Conservation (phyloP, 1,140 invertebrate genomes). For the Zaprionus lachaisei region DNA sequence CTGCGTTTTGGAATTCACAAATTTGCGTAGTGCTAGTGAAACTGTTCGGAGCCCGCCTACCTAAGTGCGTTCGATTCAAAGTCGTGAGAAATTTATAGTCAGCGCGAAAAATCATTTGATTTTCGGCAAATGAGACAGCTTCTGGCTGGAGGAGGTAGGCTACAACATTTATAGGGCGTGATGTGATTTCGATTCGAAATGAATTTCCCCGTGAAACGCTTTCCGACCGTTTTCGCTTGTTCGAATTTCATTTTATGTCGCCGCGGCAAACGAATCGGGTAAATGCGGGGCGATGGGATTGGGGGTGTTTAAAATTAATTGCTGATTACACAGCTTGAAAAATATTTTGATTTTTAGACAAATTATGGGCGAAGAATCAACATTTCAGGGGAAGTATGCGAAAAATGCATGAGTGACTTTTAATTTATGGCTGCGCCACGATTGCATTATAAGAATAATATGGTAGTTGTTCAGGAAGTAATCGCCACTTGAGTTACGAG, state of each 20-base stretch:
- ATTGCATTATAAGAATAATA: constrained; percentile 13
- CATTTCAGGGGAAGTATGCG: constrained; percentile 42
- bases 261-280: not conserved
- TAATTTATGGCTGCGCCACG: constrained; percentile 30
- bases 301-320: constrained; percentile 31
- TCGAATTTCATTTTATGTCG: constrained; percentile 57
- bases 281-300: not conserved
- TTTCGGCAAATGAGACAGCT: constrained; percentile 49
- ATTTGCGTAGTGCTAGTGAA: constrained; percentile 49
- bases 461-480: constrained; percentile 6
- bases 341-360: constrained; percentile 59
- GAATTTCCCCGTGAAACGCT: constrained; percentile 45
- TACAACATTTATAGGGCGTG: constrained; percentile 67
- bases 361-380: constrained; percentile 48
- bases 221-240: constrained; percentile 27
- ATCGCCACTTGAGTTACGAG: constrained; percentile 1
- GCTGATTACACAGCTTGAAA: constrained; percentile 42
- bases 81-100: constrained; percentile 37
- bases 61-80: constrained; percentile 32
- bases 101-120: constrained; percentile 59
- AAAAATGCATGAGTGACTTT: constrained; percentile 29
- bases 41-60: constrained; percentile 17
- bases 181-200: constrained; percentile 51
- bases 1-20: constrained; percentile 52
- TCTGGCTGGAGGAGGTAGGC: constrained; percentile 17